phyloP scores from a whole-genome alignment of 2,888 invertebrate genomes.

The Acleris laterana region DNA sequence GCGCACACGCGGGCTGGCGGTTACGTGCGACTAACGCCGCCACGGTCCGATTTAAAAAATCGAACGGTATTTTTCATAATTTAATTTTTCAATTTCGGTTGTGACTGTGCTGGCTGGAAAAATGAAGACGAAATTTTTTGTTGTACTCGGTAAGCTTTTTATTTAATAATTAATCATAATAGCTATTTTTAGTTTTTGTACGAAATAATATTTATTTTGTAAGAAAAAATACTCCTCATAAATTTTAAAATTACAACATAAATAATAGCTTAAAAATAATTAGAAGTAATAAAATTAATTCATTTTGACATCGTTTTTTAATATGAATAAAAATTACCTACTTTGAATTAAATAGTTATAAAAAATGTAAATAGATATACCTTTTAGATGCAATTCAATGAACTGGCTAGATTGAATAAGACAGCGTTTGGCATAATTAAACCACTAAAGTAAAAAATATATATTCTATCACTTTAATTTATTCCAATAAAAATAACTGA shows the following conservation, averaged over 20 bases:
- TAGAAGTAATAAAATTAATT: no score
- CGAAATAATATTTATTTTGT: slow-evolving; percentile 14
- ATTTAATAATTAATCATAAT: neutral
- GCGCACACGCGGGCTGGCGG: slow-evolving; percentile 73
- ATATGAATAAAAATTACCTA: no score
- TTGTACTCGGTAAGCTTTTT: slow-evolving; percentile 71
- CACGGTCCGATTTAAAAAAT: slow-evolving; percentile 54
- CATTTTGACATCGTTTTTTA: no score
- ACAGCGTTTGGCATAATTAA: no score
- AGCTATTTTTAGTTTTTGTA: slow-evolving; percentile 13
- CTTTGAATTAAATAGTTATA: no score
- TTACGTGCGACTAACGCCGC: slow-evolving; percentile 72
- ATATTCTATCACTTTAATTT: no score
- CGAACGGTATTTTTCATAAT: slow-evolving; percentile 35
- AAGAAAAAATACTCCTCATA: no score
- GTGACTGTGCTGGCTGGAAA: slow-evolving; percentile 67
- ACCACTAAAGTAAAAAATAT: no score
- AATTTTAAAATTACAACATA: no score
- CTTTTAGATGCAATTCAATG: neutral
- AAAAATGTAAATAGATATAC: no score
- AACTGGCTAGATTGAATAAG: neutral
- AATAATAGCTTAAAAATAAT: neutral
- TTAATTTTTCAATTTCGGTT: slow-evolving; percentile 45
- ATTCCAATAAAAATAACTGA: no score
- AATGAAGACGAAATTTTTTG: slow-evolving; percentile 66